Conservation (phyloP, 2,797 vertebrate genomes). For the Mormyrops boulengeri region DNA sequence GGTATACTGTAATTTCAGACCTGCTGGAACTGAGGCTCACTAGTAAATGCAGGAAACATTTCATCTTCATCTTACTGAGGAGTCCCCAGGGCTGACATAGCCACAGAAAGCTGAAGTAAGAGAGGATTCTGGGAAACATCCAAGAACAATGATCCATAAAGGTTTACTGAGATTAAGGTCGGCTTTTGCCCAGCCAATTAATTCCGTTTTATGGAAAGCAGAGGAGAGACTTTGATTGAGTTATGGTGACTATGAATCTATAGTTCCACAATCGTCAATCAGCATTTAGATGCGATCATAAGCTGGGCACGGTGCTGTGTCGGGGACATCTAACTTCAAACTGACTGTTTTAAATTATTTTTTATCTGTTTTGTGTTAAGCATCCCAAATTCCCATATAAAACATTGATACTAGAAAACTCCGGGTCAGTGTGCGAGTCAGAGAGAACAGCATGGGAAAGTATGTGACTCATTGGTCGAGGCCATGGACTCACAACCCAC, state of each 20-base stretch:
- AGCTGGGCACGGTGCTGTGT: neutral
- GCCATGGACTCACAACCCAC: neutral
- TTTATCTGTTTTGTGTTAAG: neutral
- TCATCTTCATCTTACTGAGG: slow-evolving; percentile 22
- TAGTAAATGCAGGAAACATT: slow-evolving; percentile 38
- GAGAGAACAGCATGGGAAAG: neutral
- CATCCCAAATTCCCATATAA: neutral
- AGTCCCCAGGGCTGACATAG: slow-evolving; percentile 29
- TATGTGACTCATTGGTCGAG: neutral
- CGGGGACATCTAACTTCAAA: neutral
- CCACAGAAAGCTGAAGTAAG: slow-evolving; percentile 29
- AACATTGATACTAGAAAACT: neutral
- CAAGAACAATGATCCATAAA: slow-evolving; percentile 10
- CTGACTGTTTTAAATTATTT: neutral
- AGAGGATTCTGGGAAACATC: slow-evolving; percentile 2
- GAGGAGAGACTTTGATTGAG: neutral
- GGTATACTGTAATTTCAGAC: slow-evolving; percentile 17
- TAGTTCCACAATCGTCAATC: neutral
- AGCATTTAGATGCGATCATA: neutral
- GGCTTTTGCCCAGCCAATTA: slow-evolving; percentile 2
- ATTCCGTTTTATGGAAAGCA: neutral
- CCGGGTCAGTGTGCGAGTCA: neutral
- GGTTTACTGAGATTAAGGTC: neutral
- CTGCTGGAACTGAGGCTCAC: slow-evolving; percentile 28
- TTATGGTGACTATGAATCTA: neutral